Base-by-base conservation (phyloP, 2,113 vertebrate species). In the Mustela lutreola region DNA sequence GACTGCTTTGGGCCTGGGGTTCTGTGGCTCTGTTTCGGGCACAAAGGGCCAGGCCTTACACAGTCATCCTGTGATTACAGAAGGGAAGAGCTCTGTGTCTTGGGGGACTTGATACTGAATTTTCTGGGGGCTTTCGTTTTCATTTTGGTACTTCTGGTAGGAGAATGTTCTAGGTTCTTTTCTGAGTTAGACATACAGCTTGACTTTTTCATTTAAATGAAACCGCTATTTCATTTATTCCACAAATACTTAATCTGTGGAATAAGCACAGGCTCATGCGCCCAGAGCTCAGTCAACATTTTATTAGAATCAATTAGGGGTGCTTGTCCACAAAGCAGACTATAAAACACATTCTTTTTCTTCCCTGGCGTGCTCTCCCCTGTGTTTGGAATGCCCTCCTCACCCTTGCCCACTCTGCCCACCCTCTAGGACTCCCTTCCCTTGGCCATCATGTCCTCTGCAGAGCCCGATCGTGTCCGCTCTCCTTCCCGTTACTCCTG, bases 141-240 rank as follows among this genome's bases (percentile, higher is more conserved):
- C 81, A 28, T 15, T 82, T 85, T 83, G 78, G 31, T 78, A 36
- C 33, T 91, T 39, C 48, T 89, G 7, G 73, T 50, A 60, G 26
- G 50, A 36, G 39, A 42, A 12, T 6, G 11, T 84, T n/a, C 39
- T 36, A 85, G 70, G 11, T 82, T 89, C n/a, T 94, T 96, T 97
- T 80, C 91, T 82, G 83, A 89, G 87, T 63, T 79, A 62, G 58
- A 88, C 71, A 53, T 11, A 16, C 1, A 67, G 24, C 58, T 83
- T 76, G 82, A 45, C 84, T 94, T 95, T 94, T 91, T 22, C 60
- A 87, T 94, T 91, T 26, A 62, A 87, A 36, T 62, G 71, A 92
- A 90, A 82, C 71, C 70, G 21, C 31, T 79, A 45, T 48, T 95
- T 83, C 60, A 71, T 84, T 86, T 88, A 88, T 67, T 82, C 58